A percentile compares a stretch with the other conserved stretches of the same genome.
phyloP scores from a whole-genome alignment of 2,888 invertebrate genomes.

The Philonicus albiceps region DNA sequence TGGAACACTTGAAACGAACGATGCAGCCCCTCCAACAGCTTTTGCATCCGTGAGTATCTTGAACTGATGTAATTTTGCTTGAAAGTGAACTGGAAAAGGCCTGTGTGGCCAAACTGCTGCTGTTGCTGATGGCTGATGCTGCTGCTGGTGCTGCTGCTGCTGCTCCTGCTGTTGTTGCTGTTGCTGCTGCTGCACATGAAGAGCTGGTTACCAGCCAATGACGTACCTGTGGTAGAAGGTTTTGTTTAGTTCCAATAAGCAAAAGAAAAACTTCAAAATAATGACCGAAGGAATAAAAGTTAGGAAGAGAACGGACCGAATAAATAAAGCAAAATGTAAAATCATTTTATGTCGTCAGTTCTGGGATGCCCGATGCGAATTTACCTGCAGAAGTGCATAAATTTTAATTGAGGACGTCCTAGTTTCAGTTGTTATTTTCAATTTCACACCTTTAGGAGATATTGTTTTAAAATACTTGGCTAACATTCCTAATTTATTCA shows the following conservation, averaged over 20 bases:
- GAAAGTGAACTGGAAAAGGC: conserved; percentile 12
- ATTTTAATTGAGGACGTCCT: background rate
- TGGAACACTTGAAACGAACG: conserved; percentile 5
- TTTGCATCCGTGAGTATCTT: background rate
- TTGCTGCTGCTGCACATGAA: background rate
- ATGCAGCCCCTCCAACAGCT: background rate
- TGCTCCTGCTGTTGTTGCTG: too few relatives aligned
- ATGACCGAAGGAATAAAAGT: conserved; percentile 36
- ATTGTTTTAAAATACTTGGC: background rate
- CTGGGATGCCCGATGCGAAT: conserved; percentile 29
- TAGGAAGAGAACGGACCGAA: conserved; percentile 31
- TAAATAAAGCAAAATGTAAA: background rate
- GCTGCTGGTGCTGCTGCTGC: background rate
- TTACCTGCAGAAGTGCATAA: background rate
- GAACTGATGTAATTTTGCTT: conserved; percentile 9
- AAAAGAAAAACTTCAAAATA: conserved; percentile 33
- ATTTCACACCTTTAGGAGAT: background rate
- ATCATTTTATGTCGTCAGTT: conserved; percentile 11
- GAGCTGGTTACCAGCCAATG: background rate
- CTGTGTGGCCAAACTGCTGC: conserved; percentile 24
- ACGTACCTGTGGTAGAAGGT: conserved; percentile 13
- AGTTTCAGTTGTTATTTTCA: background rate
- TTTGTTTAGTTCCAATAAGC: conserved; percentile 39
- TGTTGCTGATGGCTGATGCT: background rate
- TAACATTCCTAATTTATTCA: too few relatives aligned